These are phyloP conservation scores for Takifugu bimaculatus DNA, from an alignment of 2,113 vertebrate species.

Conservation along the genomic window DNA sequence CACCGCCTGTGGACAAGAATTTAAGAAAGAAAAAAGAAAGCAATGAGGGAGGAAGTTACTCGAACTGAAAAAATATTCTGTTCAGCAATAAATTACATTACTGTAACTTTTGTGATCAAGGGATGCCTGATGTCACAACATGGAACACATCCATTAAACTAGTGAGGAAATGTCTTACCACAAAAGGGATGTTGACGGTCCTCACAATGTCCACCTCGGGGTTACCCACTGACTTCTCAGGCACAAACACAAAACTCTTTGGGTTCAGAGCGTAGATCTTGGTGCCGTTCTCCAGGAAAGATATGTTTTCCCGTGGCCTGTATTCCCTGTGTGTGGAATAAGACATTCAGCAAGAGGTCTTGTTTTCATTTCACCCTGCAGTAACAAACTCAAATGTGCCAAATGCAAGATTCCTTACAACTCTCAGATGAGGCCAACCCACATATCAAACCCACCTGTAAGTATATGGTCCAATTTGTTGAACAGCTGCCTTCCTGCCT, in stretches of 20 bases:
- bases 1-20: slow-evolving; percentile 71
- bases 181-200: slow-evolving; percentile 90
- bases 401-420: not conserved
- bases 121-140: not conserved
- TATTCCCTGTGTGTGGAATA: slow-evolving; percentile 78
- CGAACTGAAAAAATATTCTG: not conserved
- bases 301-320: slow-evolving; percentile 83
- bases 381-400: not conserved
- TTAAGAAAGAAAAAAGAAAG: not conserved
- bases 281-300: slow-evolving; percentile 89
- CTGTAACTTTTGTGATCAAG: not conserved
- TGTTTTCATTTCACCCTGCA: slow-evolving; percentile 14
- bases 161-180: slow-evolving; percentile 77
- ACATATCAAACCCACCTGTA: slow-evolving; percentile 80
- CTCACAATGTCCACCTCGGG: slow-evolving; percentile 81
- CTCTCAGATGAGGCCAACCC: not conserved
- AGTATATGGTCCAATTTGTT: slow-evolving; percentile 91
- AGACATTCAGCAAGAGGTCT: slow-evolving; percentile 4
- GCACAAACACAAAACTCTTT: slow-evolving; percentile 87
- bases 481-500: slow-evolving; percentile 80
- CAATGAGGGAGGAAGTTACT: not conserved
- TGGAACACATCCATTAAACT: not conserved
- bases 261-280: slow-evolving; percentile 87
- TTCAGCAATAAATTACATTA: not conserved
- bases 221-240: slow-evolving; percentile 83